Evolutionary conservation across 1,140 invertebrate species (phyloP), one percentile per base, ranked within the genome.

Genomic region (Euwallacea similis): DNA sequence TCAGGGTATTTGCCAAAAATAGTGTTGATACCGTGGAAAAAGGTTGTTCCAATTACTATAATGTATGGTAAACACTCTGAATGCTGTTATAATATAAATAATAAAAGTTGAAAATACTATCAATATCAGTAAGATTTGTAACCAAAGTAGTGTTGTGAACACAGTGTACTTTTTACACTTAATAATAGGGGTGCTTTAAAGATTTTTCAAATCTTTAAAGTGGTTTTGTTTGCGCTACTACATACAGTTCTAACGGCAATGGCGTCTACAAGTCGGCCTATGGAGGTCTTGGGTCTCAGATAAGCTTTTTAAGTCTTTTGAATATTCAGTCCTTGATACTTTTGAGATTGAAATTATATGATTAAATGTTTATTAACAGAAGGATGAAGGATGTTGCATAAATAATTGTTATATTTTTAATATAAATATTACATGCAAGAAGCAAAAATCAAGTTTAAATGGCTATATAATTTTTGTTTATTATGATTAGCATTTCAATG

Each of bases 171-270:
- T 71, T 63, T 62, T 58, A 68, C 66, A 60, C 42, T n/a, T 53
- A 63, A 65, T 42, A 65, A 56, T 56, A 65, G 15, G 60, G 21
- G 42, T 33, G n/a, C 44, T 65, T 50, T 58, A 61, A 46, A 67
- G 70, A 61, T 66, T 61, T 16, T 53, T n/a, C 7, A 56, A 62
- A 65, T 60, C 69, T 72, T 72, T 66, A 54, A 47, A 54, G 21
- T 41, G 67, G 56, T 46, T 56, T 69, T 43, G 42, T n/a, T 67
- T 42, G 71, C 71, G 71, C 71, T 65, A 72, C 71, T 72, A 72
- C 65, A 62, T 63, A 72, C 71, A 46, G 56, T 72, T 72, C 71
- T 72, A 72, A 72, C 65, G 71, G 9, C 46, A 6, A 33, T 50
- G 70, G 50, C 47, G 60, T 62, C 13, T 63, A 33, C 21, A 33